These are phyloP conservation scores for Danio kyathit DNA, from an alignment of 2,797 vertebrate genomes.

Conservation along the genomic window DNA sequence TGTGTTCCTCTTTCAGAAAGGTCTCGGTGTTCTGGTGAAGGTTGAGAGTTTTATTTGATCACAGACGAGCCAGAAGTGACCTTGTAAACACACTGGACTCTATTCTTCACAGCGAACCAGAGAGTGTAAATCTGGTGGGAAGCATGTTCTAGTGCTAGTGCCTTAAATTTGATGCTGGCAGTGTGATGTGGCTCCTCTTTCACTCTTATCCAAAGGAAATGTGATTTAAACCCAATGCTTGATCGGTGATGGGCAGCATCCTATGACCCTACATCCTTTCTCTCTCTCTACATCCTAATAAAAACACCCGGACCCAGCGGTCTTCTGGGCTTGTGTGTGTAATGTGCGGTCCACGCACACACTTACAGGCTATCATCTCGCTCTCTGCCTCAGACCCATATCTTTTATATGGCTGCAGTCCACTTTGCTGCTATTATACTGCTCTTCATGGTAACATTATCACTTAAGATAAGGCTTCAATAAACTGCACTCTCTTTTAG, in stretches of 20 bases:
- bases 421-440: constrained; percentile 74
- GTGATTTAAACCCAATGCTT: constrained; percentile 4
- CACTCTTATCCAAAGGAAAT: not conserved
- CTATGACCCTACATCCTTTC: constrained; percentile 1
- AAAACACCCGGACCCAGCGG: constrained; percentile 46
- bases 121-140: not conserved
- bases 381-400: constrained; percentile 61
- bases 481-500: constrained; percentile 80
- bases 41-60: constrained; percentile 2
- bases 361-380: constrained; percentile 65
- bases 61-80: not conserved
- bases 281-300: constrained; percentile 29
- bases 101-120: not conserved
- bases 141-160: not conserved
- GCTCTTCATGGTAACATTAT: constrained; percentile 79
- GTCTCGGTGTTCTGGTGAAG: not conserved
- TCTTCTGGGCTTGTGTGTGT: not conserved
- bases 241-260: constrained; percentile 8
- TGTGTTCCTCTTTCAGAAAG: no score
- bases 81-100: not conserved
- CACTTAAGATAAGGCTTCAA: constrained; percentile 81
- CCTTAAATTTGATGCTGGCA: constrained; percentile 8
- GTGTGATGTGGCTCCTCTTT: constrained; percentile 13
- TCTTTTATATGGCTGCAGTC: constrained; percentile 67
- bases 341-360: constrained; percentile 60